Conservation (phyloP, 2,797 vertebrate species). For the Xiphophorus birchmanni region DNA sequence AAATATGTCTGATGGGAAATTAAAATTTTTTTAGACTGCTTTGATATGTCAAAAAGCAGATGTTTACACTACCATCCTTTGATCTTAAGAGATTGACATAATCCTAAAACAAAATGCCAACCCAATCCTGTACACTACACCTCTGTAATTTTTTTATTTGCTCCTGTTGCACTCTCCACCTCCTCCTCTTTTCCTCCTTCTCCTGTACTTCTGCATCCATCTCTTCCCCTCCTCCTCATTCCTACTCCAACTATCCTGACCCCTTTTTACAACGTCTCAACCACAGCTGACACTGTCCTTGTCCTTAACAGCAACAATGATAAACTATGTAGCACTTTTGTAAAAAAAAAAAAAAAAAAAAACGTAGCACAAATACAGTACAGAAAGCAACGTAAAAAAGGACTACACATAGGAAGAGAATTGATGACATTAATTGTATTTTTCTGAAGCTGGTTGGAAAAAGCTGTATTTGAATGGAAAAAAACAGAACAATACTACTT, state of each 20-base stretch:
- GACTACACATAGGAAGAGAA: background rate
- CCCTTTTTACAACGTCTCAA: background rate
- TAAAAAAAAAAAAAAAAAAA: background rate
- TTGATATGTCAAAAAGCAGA: too few species aligned
- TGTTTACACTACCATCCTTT: too few species aligned
- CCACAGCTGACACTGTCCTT: background rate
- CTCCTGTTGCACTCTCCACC: background rate
- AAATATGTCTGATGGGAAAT: too few species aligned
- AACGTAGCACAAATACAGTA: background rate
- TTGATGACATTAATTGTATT: too few species aligned
- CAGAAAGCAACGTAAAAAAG: background rate
- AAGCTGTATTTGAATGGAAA: too few species aligned
- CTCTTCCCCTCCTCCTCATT: background rate
- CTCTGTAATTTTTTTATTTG: background rate
- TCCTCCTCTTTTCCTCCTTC: too few species aligned
- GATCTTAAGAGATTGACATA: too few species aligned
- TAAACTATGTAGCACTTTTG: background rate
- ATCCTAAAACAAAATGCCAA: too few species aligned
- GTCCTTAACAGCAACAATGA: background rate
- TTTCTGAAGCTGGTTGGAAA: too few species aligned
- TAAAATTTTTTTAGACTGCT: too few species aligned
- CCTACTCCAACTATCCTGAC: background rate
- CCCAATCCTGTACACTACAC: too few species aligned
- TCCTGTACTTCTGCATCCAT: background rate
- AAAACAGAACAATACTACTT: too few species aligned